Conservation (phyloP, 2,113 vertebrate species). For the Neodontobutis hainanensis region DNA sequence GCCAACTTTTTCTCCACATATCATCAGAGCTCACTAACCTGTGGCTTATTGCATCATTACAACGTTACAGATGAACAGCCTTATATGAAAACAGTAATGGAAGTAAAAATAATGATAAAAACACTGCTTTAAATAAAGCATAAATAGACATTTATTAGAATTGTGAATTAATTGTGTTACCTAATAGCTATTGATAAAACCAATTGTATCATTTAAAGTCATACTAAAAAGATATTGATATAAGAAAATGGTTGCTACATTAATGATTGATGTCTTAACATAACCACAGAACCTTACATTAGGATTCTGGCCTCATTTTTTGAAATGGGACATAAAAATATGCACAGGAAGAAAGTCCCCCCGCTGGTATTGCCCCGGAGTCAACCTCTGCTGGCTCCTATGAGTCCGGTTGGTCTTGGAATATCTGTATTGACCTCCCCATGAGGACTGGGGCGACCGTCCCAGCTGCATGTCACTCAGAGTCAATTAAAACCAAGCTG, state of each 20-base stretch:
- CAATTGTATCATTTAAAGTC: too few relatives aligned
- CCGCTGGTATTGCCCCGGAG: conserved; percentile 21
- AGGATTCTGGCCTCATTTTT: conserved; percentile 24
- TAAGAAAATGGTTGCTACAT: too few relatives aligned
- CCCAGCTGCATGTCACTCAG: conserved; percentile 51
- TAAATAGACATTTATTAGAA: too few relatives aligned
- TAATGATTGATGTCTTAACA: too few relatives aligned
- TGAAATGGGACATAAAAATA: conserved; percentile 14
- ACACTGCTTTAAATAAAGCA: too few relatives aligned
- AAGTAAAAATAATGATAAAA: too few relatives aligned
- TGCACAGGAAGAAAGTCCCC: conserved; percentile 7
- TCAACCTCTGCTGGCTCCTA: conserved; percentile 43
- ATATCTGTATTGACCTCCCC: conserved; percentile 50
- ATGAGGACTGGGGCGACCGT: conserved; percentile 28
- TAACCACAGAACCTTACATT: background rate
- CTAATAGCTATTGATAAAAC: too few relatives aligned
- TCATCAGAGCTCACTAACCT: conserved; percentile 25
- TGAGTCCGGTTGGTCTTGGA: conserved; percentile 39
- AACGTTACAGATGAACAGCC: too few relatives aligned
- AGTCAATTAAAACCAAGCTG: conserved; percentile 65
- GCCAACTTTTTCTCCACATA: background rate
- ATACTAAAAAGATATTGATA: too few relatives aligned
- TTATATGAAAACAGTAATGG: too few relatives aligned
- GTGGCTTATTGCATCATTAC: background rate
- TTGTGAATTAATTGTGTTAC: too few relatives aligned